Percentiles rank a stretch among this genome's conserved stretches.
Conservation (phyloP, 1,140 invertebrate species). For the Prorops nasuta region DNA sequence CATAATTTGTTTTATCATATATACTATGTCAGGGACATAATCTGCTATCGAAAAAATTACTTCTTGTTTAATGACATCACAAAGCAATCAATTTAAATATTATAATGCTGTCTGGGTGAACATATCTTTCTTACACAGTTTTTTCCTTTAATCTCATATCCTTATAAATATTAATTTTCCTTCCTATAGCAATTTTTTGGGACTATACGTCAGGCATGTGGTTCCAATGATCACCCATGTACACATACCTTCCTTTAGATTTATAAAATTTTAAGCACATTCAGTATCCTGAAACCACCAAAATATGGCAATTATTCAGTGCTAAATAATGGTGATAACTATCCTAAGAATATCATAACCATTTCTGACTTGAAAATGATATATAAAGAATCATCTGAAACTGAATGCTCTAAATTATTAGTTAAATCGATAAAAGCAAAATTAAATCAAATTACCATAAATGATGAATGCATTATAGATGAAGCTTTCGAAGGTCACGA, state of each 20-base stretch:
- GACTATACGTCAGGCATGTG: background rate
- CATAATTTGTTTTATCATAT: background rate
- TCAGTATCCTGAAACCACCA: slow-evolving; percentile 10
- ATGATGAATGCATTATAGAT: too few relatives aligned
- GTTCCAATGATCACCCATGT: background rate
- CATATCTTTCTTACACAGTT: background rate
- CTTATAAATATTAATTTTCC: background rate
- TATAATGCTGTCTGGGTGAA: background rate
- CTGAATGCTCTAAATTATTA: too few relatives aligned
- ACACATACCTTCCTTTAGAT: too few relatives aligned
- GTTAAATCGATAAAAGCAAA: too few relatives aligned
- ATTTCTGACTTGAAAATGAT: slow-evolving; percentile 12
- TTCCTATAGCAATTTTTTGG: background rate
- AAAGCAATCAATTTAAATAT: background rate
- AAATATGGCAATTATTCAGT: slow-evolving; percentile 10
- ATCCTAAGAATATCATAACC: slow-evolving; percentile 5
- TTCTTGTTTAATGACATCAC: too few relatives aligned
- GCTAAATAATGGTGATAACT: background rate
- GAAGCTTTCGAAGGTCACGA: too few relatives aligned
- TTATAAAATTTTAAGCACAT: slow-evolving; percentile 12
- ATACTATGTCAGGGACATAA: background rate
- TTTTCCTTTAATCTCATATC: too few relatives aligned
- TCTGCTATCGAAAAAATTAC: too few relatives aligned
- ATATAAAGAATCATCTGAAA: too few relatives aligned
- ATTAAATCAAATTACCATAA: too few relatives aligned